These are phyloP conservation scores for Craseonycteris thonglongyai DNA, from an alignment of 2,113 vertebrate genomes.

Conservation along the genomic window DNA sequence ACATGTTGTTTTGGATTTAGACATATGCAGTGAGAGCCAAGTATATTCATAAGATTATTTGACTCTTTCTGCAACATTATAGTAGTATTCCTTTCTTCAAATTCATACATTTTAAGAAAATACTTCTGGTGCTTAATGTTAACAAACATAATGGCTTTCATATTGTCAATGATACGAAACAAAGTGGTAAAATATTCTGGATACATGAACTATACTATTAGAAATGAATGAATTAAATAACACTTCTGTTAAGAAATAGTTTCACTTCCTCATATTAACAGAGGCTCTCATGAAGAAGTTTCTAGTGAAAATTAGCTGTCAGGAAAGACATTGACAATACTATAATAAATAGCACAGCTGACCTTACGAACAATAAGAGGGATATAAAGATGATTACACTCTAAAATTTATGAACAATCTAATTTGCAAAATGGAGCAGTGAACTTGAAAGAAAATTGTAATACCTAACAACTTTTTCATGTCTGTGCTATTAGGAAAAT, in stretches of 20 bases:
- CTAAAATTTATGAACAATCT: background rate
- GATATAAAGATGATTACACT: background rate
- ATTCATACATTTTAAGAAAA: background rate
- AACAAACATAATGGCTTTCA: slow-evolving; percentile 27
- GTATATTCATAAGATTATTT: background rate
- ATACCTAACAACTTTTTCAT: background rate
- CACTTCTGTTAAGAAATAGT: slow-evolving; percentile 41
- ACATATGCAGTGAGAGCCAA: background rate
- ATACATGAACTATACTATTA: slow-evolving; percentile 27
- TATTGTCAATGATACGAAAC: slow-evolving; percentile 6
- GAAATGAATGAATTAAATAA: slow-evolving; percentile 56
- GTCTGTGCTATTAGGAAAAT: background rate
- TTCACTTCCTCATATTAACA: slow-evolving; percentile 52
- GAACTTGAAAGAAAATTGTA: background rate
- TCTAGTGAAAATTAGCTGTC: slow-evolving; percentile 25
- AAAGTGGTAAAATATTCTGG: background rate
- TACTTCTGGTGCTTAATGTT: slow-evolving; percentile 51
- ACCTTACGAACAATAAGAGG: background rate
- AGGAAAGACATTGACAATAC: background rate
- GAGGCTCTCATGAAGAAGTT: slow-evolving; percentile 32
- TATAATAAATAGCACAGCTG: background rate
- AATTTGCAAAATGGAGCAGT: background rate
- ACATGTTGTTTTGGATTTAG: background rate
- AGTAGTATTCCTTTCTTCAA: slow-evolving; percentile 34
- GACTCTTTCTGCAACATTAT: background rate